Conservation (phyloP, 2,797 vertebrate species). For the Poecilia wingei region DNA sequence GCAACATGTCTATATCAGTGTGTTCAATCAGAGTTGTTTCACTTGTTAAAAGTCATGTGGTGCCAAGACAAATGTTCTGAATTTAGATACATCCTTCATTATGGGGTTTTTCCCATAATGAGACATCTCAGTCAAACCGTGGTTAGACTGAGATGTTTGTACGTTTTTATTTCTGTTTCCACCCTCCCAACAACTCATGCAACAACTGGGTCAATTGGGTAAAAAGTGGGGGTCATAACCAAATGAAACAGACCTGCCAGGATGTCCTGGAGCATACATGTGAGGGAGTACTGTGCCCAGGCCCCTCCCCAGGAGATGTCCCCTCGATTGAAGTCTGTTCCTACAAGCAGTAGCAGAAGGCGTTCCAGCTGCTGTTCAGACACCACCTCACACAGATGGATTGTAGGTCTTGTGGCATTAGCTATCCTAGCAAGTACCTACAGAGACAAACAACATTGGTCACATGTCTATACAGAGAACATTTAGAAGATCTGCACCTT, state of each 20-base stretch:
- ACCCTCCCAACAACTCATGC: not conserved
- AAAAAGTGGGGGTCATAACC: not conserved
- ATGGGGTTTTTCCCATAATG: not conserved
- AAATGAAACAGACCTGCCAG: constrained; percentile 86
- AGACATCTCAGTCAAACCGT: not conserved
- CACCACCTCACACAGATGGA: constrained; percentile 97
- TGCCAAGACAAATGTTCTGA: not conserved
- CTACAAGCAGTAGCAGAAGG: constrained; percentile 93
- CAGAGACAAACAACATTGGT: not conserved
- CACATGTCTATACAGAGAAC: not conserved
- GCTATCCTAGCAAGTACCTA: constrained; percentile 97
- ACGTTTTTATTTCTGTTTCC: not conserved
- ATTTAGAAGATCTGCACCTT: not conserved
- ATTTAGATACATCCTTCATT: not conserved
- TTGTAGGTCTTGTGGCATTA: constrained; percentile 95
- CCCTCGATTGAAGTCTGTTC: constrained; percentile 97
- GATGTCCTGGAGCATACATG: constrained; percentile 99
- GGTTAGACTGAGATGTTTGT: too few species aligned
- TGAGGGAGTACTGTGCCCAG: constrained; percentile 98
- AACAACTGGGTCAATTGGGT: not conserved
- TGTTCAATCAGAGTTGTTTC: not conserved
- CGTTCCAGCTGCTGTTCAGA: constrained; percentile 95
- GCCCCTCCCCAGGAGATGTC: constrained; percentile 99
- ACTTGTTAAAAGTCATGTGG: not conserved
- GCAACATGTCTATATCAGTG: not conserved